Conservation (phyloP, 1,140 invertebrate species). For the Metopolophium dirhodum region DNA sequence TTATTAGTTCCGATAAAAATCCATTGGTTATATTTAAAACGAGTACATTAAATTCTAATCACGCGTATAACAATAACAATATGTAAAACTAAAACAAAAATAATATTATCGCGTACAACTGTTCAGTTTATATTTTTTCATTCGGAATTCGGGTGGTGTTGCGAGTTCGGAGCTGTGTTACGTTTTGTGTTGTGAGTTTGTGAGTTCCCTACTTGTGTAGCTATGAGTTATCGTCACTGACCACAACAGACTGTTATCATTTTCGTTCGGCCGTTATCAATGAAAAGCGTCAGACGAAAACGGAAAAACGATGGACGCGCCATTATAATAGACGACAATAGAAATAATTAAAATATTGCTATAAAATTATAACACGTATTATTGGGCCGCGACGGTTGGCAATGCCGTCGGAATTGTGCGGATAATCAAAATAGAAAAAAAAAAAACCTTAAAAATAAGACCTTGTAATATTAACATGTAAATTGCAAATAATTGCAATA, state of each 20-base stretch:
- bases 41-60: neutral
- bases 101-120: neutral
- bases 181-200: neutral
- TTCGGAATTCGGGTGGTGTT: neutral
- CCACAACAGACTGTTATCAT: neutral
- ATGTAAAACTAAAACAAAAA: neutral
- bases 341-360: too few relatives aligned
- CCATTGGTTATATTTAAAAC: neutral
- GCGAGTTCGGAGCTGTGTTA: neutral
- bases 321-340: too few relatives aligned
- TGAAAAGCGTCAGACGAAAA: neutral
- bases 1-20: neutral
- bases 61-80: neutral
- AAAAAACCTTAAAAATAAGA: neutral
- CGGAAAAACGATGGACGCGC: neutral
- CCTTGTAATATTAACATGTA: neutral
- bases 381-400: neutral
- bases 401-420: neutral
- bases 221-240: neutral
- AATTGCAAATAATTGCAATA: neutral
- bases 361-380: too few relatives aligned
- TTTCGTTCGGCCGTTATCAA: neutral
- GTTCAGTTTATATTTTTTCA: neutral
- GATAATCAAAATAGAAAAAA: neutral
- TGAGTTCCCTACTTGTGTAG: too few relatives aligned